phyloP scores from a whole-genome alignment of 2,888 invertebrate species.

The Netelia melanura region DNA sequence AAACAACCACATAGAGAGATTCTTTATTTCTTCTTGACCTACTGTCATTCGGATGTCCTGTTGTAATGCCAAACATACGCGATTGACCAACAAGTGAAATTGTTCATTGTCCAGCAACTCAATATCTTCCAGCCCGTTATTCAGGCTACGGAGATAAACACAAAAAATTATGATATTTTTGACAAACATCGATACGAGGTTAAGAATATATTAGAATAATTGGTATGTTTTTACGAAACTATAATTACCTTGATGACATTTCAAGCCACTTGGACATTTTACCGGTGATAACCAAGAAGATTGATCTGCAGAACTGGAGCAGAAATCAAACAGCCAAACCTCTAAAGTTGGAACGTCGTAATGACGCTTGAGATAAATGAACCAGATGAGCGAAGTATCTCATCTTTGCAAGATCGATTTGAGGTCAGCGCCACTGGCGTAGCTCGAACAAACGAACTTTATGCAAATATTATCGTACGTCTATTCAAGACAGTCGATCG shows the following conservation, averaged over 20 bases:
- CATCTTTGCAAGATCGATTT: too few relatives aligned
- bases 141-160: conserved; percentile 71
- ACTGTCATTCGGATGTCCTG: conserved; percentile 74
- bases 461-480: too few relatives aligned
- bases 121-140: conserved; percentile 76
- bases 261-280: conserved; percentile 61
- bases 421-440: too few relatives aligned
- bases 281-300: too few relatives aligned
- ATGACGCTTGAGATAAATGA: too few relatives aligned
- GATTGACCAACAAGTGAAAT: conserved; percentile 78
- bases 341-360: too few relatives aligned
- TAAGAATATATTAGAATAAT: neutral
- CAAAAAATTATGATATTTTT: neutral
- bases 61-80: conserved; percentile 78
- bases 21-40: conserved; percentile 79
- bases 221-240: neutral
- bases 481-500: neutral
- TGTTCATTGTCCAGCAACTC: conserved; percentile 78
- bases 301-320: too few relatives aligned
- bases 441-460: too few relatives aligned
- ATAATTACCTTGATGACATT: conserved; percentile 69
- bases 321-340: too few relatives aligned
- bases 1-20: conserved; percentile 76
- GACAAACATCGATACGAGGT: neutral
- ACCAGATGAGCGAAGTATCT: too few relatives aligned